These are phyloP conservation scores for Hippocampus kuda DNA, from an alignment of 2,797 vertebrate species.

Conservation along the genomic window DNA sequence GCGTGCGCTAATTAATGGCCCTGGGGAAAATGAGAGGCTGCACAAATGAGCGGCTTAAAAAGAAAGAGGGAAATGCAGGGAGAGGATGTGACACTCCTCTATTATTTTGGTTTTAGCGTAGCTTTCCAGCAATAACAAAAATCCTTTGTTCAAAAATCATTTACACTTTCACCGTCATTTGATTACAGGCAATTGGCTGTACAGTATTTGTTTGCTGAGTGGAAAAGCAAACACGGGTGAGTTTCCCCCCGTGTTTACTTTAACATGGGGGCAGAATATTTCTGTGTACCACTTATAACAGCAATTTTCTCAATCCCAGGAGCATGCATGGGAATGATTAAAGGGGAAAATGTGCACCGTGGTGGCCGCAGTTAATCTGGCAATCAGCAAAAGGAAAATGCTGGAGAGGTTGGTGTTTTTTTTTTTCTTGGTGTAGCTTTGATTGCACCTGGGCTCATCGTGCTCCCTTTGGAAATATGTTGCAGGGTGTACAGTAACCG, in stretches of 20 bases:
- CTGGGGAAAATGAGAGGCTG: constrained; percentile 32
- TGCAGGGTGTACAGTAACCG: background rate
- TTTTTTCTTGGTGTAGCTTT: constrained; percentile 10
- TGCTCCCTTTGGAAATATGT: constrained; percentile 22
- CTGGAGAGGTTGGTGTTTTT: constrained; percentile 14
- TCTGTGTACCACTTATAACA: constrained; percentile 46
- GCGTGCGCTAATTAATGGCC: constrained; percentile 58
- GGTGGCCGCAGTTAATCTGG: constrained; percentile 53
- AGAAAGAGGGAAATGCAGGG: background rate
- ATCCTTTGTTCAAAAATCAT: constrained; percentile 37
- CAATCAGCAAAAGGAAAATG: constrained; percentile 41
- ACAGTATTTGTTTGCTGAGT: constrained; percentile 48
- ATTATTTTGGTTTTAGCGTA: constrained; percentile 36
- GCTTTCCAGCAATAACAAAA: constrained; percentile 17
- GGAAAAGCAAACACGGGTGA: constrained; percentile 31
- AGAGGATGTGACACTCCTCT: constrained; percentile 32
- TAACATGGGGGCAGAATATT: constrained; percentile 37
- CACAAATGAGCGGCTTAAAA: constrained; percentile 26
- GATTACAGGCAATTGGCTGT: constrained; percentile 42
- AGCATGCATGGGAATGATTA: constrained; percentile 60
- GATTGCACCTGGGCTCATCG: constrained; percentile 43
- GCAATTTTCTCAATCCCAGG: constrained; percentile 47
- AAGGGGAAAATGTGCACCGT: constrained; percentile 44
- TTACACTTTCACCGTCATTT: constrained; percentile 54
- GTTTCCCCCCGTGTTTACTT: constrained; percentile 55